Base-by-base conservation (phyloP, 2,888 invertebrate species). In the Phasia obesa region DNA sequence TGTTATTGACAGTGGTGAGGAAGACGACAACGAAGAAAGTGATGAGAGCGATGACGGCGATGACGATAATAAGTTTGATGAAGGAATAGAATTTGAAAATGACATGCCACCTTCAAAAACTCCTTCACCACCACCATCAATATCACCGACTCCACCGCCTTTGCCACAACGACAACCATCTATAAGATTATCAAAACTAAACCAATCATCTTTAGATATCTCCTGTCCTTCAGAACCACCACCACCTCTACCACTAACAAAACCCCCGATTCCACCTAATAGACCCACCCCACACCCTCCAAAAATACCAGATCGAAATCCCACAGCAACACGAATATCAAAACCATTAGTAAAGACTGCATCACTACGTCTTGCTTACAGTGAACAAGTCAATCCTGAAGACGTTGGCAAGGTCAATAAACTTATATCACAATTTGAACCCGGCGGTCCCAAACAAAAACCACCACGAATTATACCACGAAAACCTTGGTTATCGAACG, bases 331-430 rank as follows among this genome's bases (percentile, higher is more conserved):
- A 17, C 87, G 89, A 1, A 86, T 88, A 0, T 81, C 87, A 1
- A 90, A 88, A 69, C 90, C 91, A 5, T 81, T 91, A 65, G 90
- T 91, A 2, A 91, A 91, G 81, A 90, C 90, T 62, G 86, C 89
- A 44, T 90, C 90, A 3, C 60, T 91, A 57, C 88, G 90, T 23
- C 87, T 90, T 15, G 88, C 90, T 57, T 90, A 89, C 84, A 88
- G 86, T 25, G 91, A 91, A 65, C 91, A 90, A 74, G 88, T 90
- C 53, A 89, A 88, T 71, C 89, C 90, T 3, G 84, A 84, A 15
- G 89, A 91, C 74, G 84, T 91, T 13, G 90, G 90, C 31, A 91
- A 91, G 71, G 91, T 91, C 2, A 91, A 91, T 59, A 90, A 90
- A 82, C 82, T 91, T 19, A 91, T 91, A 57, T 89, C 90, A 0